These are phyloP conservation scores for Orthosia gracilis DNA, from an alignment of 2,888 invertebrate genomes.

Conservation along the genomic window DNA sequence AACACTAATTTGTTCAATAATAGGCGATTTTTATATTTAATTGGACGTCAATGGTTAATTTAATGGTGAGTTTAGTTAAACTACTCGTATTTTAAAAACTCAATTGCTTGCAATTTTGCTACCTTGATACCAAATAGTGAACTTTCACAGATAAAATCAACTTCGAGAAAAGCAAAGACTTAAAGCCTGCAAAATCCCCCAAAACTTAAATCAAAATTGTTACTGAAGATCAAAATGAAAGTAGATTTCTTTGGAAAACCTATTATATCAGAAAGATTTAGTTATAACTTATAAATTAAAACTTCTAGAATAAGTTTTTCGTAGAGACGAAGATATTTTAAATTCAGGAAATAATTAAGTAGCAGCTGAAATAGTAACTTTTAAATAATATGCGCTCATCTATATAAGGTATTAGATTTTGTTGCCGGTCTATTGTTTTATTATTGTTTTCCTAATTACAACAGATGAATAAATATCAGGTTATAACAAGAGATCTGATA, in stretches of 20 bases:
- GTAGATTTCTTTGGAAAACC: slow-evolving; percentile 34
- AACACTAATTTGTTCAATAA: slow-evolving; percentile 33
- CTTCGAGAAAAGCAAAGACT: not conserved
- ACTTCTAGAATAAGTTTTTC: slow-evolving; percentile 15
- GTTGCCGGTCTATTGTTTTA: too few species aligned
- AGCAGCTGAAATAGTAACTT: slow-evolving; percentile 2
- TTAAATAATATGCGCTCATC: too few species aligned
- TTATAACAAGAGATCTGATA: too few species aligned
- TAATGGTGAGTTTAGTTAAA: not conserved
- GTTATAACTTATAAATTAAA: slow-evolving; percentile 12
- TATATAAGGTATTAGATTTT: too few species aligned
- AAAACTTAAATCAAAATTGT: slow-evolving; percentile 35
- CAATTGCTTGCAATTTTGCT: not conserved
- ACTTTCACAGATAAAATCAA: slow-evolving; percentile 6
- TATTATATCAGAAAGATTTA: slow-evolving; percentile 21
- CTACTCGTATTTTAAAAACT: not conserved
- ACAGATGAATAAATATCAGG: too few species aligned
- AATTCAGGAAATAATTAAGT: slow-evolving; percentile 28
- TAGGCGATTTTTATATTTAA: slow-evolving; percentile 14
- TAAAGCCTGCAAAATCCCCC: not conserved
- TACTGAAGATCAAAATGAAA: slow-evolving; percentile 37
- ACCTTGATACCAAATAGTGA: not conserved
- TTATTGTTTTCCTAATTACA: too few species aligned
- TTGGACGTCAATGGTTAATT: not conserved
- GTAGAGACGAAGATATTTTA: slow-evolving; percentile 16